A percentile compares a stretch with the other conserved stretches of the same genome.
Conservation (phyloP, 2,113 vertebrate genomes). For the Chunga burmeisteri region DNA sequence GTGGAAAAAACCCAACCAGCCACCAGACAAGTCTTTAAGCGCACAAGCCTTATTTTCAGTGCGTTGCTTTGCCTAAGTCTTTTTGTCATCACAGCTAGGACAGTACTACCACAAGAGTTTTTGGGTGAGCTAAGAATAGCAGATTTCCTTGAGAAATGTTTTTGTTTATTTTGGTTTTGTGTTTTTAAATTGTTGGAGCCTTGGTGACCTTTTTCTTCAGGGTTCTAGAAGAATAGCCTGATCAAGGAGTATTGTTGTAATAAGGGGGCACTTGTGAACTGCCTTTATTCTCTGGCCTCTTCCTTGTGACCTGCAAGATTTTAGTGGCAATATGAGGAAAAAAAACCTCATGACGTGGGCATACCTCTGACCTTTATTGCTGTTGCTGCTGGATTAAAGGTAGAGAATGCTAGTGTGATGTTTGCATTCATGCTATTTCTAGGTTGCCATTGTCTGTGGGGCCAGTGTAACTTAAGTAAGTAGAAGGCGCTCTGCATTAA, state of each 20-base stretch:
- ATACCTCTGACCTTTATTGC: neutral
- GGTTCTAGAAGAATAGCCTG: neutral
- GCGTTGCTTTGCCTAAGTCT: neutral
- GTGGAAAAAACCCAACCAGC: neutral
- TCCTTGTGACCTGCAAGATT: neutral
- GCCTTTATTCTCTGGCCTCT: neutral
- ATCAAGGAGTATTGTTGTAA: neutral
- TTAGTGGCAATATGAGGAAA: neutral
- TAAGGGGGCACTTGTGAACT: neutral
- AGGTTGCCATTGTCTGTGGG: neutral
- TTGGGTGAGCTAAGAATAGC: constrained; percentile 41
- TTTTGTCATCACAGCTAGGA: neutral
- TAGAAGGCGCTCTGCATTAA: neutral
- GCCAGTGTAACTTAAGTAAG: neutral
- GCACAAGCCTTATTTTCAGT: neutral
- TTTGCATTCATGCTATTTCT: neutral
- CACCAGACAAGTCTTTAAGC: neutral
- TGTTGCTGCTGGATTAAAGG: neutral
- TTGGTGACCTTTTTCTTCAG: neutral
- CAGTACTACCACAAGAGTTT: neutral
- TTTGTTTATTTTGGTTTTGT: constrained; percentile 48
- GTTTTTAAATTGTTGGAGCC: constrained; percentile 16
- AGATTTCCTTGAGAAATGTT: constrained; percentile 46
- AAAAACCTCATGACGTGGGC: neutral
- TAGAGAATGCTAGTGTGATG: neutral